phyloP scores from a whole-genome alignment of 2,888 invertebrate genomes.

The Ditula angustiorana region DNA sequence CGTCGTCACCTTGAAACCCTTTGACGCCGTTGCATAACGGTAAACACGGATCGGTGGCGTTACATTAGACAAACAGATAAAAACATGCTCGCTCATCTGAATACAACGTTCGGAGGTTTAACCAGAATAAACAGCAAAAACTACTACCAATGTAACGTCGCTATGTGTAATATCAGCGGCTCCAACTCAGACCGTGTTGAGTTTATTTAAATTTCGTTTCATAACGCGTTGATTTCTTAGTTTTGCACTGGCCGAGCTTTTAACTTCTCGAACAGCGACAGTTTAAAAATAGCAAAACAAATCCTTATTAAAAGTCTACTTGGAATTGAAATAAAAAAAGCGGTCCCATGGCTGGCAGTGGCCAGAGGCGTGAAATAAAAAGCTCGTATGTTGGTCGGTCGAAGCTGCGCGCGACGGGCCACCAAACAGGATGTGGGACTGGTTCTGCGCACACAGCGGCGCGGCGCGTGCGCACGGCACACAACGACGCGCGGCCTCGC shows the following conservation, averaged over 20 bases:
- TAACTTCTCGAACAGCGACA: neutral
- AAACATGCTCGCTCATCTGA: constrained; percentile 30
- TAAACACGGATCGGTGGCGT: constrained; percentile 49
- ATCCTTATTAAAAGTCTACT: constrained; percentile 21
- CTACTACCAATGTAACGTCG: constrained; percentile 9
- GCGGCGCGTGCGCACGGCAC: constrained; percentile 57
- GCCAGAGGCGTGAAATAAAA: constrained; percentile 79
- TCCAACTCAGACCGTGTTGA: neutral
- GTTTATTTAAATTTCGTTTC: constrained; percentile 6
- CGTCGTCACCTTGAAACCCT: constrained; percentile 64
- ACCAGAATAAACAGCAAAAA: constrained; percentile 32
- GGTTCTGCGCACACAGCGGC: constrained; percentile 71
- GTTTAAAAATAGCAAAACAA: constrained; percentile 3
- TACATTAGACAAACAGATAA: constrained; percentile 30
- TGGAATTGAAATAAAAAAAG: constrained; percentile 34
- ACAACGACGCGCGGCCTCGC: constrained; percentile 73
- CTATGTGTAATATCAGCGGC: neutral
- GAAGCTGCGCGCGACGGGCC: constrained; percentile 76
- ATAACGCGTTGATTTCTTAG: neutral
- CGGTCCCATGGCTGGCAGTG: constrained; percentile 43
- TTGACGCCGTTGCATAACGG: constrained; percentile 70
- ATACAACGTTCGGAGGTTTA: constrained; percentile 20
- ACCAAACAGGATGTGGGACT: constrained; percentile 85
- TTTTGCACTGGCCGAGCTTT: constrained; percentile 3
- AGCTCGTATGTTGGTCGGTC: constrained; percentile 75